Percentiles rank a stretch among this genome's conserved stretches.
These are phyloP conservation scores for Argyra leucocephala DNA, from an alignment of 2,888 invertebrate species.

Conservation along the genomic window DNA sequence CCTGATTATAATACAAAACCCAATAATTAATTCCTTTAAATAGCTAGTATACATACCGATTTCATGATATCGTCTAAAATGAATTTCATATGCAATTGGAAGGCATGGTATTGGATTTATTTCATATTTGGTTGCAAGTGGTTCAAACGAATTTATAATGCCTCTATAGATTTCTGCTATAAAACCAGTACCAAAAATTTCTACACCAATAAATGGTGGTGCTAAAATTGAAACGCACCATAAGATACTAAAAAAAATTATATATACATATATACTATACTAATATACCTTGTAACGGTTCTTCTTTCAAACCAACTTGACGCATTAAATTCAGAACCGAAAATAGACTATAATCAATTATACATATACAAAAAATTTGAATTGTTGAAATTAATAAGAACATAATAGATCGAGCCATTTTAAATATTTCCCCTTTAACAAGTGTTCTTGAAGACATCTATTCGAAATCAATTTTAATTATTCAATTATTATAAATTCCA, in stretches of 20 bases:
- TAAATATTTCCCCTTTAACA: conserved; percentile 30
- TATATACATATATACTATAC: neutral
- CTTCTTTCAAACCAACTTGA: conserved; percentile 45
- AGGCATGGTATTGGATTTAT: conserved; percentile 61
- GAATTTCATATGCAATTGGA: conserved; percentile 62
- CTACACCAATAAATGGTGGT: conserved; percentile 48
- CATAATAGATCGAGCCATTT: conserved; percentile 37
- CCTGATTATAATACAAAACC: too few species aligned
- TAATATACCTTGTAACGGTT: conserved; percentile 41
- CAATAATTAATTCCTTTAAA: too few species aligned
- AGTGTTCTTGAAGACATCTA: conserved; percentile 35
- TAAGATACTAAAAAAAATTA: neutral
- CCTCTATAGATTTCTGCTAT: conserved; percentile 55
- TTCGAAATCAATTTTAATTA: conserved; percentile 14
- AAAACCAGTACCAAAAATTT: conserved; percentile 57
- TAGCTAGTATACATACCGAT: conserved; percentile 45
- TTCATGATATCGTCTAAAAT: conserved; percentile 54
- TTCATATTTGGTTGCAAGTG: conserved; percentile 45
- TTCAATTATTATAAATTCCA: neutral
- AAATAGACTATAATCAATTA: conserved; percentile 67
- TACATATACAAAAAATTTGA: conserved; percentile 63
- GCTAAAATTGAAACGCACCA: conserved; percentile 30
- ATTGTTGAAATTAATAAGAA: conserved; percentile 57
- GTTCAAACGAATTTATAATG: conserved; percentile 53
- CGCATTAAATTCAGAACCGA: conserved; percentile 58